Percentiles rank a stretch among this genome's conserved stretches.
Conservation (phyloP, 2,888 invertebrate genomes). For the Erynnis tages region DNA sequence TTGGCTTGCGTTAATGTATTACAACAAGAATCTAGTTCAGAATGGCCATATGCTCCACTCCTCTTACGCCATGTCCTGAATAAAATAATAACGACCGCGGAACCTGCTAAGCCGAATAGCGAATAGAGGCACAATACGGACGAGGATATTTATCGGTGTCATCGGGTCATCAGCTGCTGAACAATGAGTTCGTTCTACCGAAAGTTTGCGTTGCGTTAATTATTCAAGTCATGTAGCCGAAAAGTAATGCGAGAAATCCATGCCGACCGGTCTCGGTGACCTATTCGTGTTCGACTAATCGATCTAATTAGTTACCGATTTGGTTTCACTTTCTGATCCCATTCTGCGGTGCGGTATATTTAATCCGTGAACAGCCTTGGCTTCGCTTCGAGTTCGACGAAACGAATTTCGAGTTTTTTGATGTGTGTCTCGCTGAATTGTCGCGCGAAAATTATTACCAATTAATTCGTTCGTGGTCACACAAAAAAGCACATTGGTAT, state of each 20-base stretch:
- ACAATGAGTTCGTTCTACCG: conserved; percentile 52
- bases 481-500: conserved; percentile 49
- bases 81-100: conserved; percentile 25
- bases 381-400: conserved; percentile 45
- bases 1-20: conserved; percentile 51
- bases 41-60: conserved; percentile 17
- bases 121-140: conserved; percentile 30
- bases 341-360: conserved; percentile 39
- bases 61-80: conserved; percentile 21
- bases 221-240: conserved; percentile 64
- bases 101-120: conserved; percentile 17
- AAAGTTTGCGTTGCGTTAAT: conserved; percentile 46
- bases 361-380: conserved; percentile 61
- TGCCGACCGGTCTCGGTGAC: conserved; percentile 55
- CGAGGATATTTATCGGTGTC: conserved; percentile 64
- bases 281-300: conserved; percentile 57
- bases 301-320: conserved; percentile 61
- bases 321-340: conserved; percentile 67
- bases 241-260: conserved; percentile 56
- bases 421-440: conserved; percentile 31
- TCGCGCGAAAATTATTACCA: conserved; percentile 38
- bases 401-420: conserved; percentile 28
- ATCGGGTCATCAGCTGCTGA: conserved; percentile 56
- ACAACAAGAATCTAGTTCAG: conserved; percentile 28
- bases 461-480: conserved; percentile 39